Evolutionary conservation across 2,888 invertebrate genomes (phyloP).

Genomic region (Chironomus riparius): DNA sequence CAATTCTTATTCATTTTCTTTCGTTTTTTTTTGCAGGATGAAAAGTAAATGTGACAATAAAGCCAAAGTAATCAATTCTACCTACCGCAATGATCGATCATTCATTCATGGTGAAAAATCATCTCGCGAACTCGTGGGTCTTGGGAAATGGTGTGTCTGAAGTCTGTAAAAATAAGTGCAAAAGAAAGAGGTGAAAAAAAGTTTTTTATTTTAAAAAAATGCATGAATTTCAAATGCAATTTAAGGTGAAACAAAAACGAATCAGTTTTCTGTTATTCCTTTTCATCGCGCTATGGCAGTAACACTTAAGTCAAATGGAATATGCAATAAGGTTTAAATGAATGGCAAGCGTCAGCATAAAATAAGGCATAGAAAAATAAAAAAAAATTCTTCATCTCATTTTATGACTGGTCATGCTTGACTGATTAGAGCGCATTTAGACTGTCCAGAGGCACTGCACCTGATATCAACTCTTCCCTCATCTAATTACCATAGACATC

Average conservation of each 20-base stretch:
- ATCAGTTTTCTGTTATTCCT: neutral
- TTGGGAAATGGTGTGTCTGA: neutral
- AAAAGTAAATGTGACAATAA: neutral
- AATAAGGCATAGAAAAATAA: no score
- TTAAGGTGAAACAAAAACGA: slow-evolving; percentile 1
- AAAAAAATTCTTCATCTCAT: no score
- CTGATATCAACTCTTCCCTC: no score
- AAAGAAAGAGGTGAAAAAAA: neutral
- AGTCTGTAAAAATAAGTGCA: neutral
- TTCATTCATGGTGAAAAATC: slow-evolving; percentile 11
- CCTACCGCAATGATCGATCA: slow-evolving; percentile 24
- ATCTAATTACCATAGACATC: no score
- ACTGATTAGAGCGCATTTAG: no score
- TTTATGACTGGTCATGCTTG: no score
- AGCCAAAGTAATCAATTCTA: slow-evolving; percentile 11
- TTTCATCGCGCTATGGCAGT: neutral
- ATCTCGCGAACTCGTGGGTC: slow-evolving; percentile 13
- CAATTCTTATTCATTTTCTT: neutral
- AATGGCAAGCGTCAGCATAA: neutral
- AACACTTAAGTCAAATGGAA: no score
- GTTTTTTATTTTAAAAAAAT: neutral
- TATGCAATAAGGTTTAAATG: no score
- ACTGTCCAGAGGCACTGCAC: no score
- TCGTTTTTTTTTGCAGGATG: neutral
- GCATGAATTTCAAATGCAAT: slow-evolving; percentile 9